Evolutionary conservation across 2,888 invertebrate genomes (phyloP).

Genomic region (Catocala sponsa): DNA sequence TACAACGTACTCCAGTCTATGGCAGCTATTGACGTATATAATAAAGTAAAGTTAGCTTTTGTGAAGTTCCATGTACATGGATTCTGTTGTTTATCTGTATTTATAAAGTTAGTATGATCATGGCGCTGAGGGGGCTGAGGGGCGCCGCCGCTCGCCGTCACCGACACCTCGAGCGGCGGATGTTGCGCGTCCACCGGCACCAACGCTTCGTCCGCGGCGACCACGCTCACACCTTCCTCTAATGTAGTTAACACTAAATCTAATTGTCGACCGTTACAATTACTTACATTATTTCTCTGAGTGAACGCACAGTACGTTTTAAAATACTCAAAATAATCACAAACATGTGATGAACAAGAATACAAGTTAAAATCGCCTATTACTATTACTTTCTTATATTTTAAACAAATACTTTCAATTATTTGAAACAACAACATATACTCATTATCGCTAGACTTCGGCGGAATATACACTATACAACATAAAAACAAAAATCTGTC

Average conservation of each 20-base stretch:
- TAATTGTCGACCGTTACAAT: not conserved
- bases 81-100: not conserved
- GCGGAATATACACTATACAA: too few species aligned
- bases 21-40: not conserved
- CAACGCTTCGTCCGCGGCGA: not conserved
- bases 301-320: slow-evolving; percentile 11
- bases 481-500: too few species aligned
- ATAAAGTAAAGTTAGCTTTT: slow-evolving; percentile 3
- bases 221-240: not conserved
- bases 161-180: too few species aligned
- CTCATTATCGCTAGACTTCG: too few species aligned
- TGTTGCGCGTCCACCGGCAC: not conserved
- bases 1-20: slow-evolving; percentile 7
- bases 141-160: too few species aligned
- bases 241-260: slow-evolving; percentile 3
- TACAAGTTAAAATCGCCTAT: too few species aligned
- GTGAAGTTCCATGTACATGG: slow-evolving; percentile 1
- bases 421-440: too few species aligned
- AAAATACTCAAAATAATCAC: slow-evolving; percentile 6
- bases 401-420: too few species aligned
- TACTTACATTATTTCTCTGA: slow-evolving; percentile 9
- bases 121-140: too few species aligned
- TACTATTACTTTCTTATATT: too few species aligned
- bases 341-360: not conserved
- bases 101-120: too few species aligned